These are phyloP conservation scores for Pangasianodon hypophthalmus DNA, from an alignment of 2,113 vertebrate genomes.

Conservation along the genomic window DNA sequence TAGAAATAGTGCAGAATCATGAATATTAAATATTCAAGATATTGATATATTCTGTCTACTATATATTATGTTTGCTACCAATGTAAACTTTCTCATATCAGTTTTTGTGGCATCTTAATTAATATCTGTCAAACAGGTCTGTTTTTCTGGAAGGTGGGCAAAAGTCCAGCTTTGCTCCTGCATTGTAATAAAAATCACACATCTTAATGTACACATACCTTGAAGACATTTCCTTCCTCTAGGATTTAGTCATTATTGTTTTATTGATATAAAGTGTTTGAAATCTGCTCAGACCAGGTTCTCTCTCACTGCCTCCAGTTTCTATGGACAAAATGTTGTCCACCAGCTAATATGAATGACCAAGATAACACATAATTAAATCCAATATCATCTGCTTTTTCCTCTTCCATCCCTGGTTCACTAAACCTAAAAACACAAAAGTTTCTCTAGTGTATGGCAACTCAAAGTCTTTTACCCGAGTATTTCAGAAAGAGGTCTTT, in stretches of 20 bases:
- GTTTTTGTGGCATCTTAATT: background rate
- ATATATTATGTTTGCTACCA: background rate
- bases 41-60: background rate
- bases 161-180: background rate
- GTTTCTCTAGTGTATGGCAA: background rate
- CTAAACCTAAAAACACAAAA: conserved; percentile 56
- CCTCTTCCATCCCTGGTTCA: conserved; percentile 70
- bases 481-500: conserved; percentile 75
- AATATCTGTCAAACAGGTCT: background rate
- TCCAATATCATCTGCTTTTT: conserved; percentile 77
- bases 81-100: background rate
- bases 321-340: conserved; percentile 69
- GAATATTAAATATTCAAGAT: background rate
- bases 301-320: background rate
- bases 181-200: background rate
- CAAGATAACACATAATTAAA: conserved; percentile 87
- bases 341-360: conserved; percentile 85
- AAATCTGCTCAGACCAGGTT: background rate
- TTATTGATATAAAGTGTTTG: background rate
- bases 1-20: background rate
- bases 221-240: background rate
- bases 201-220: background rate
- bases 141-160: background rate
- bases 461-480: conserved; percentile 50
- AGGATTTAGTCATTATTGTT: background rate